These are phyloP conservation scores for Trigoniulus corallinus DNA, from an alignment of 1,140 invertebrate species.

Conservation along the genomic window DNA sequence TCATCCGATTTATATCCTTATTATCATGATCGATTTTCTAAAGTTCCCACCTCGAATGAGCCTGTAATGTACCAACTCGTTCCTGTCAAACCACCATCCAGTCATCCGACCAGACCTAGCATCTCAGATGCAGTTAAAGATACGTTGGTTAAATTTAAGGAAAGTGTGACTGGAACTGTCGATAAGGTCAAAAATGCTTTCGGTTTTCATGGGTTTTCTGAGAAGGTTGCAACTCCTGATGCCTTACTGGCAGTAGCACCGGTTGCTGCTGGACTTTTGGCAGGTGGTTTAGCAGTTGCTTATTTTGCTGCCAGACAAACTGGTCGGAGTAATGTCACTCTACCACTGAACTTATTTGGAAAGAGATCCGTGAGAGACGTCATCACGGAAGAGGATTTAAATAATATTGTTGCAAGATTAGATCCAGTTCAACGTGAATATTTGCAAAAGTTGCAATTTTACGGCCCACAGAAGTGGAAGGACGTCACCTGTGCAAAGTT, in stretches of 20 bases:
- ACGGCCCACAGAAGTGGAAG: conserved; percentile 7
- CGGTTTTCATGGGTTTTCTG: not conserved
- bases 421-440: conserved; percentile 7
- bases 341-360: not conserved
- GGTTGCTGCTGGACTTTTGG: not conserved
- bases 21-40: not conserved
- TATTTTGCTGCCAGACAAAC: not conserved
- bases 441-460: conserved; percentile 6
- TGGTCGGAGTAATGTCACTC: not conserved
- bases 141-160: not conserved
- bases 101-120: not conserved
- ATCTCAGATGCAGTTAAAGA: not conserved
- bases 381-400: conserved; percentile 7
- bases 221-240: not conserved
- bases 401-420: not conserved
- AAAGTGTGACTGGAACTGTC: not conserved
- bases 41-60: not conserved
- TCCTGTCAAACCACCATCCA: not conserved
- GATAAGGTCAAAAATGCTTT: not conserved
- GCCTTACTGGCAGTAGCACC: not conserved
- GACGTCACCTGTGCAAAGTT: conserved; percentile 7
- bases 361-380: not conserved
- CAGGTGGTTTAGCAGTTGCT: not conserved
- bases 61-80: not conserved
- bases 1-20: not conserved